A percentile compares a stretch with the other conserved stretches of the same genome.
Evolutionary conservation across 2,888 invertebrate species (phyloP).

Genomic region (Drosophila lacicola): DNA sequence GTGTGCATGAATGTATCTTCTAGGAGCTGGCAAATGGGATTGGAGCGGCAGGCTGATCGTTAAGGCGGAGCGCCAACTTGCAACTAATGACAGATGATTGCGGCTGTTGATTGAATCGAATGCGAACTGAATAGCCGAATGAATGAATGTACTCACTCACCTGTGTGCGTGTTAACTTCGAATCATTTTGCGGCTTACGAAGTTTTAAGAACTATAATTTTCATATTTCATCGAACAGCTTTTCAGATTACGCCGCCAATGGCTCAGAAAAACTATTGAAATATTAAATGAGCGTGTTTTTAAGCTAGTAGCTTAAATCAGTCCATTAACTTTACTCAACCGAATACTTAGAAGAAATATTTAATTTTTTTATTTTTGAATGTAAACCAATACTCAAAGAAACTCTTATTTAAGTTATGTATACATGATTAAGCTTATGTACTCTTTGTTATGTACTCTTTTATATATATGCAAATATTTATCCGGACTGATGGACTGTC

Average conservation of each 20-base stretch:
- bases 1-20: neutral
- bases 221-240: neutral
- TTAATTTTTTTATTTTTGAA: too few species aligned
- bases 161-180: slow-evolving; percentile 4
- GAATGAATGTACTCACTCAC: slow-evolving; percentile 9
- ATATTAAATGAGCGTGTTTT: neutral
- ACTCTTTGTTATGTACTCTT: too few species aligned
- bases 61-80: slow-evolving; percentile 53
- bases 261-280: neutral
- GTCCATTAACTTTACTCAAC: neutral
- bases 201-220: slow-evolving; percentile 18
- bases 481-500: too few species aligned
- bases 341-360: neutral
- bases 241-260: slow-evolving; percentile 8
- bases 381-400: too few species aligned
- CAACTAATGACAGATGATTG: slow-evolving; percentile 48
- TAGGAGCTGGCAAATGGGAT: slow-evolving; percentile 30
- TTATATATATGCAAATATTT: too few species aligned
- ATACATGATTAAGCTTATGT: too few species aligned
- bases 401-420: too few species aligned
- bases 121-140: slow-evolving; percentile 1
- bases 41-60: slow-evolving; percentile 29
- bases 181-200: slow-evolving; percentile 17
- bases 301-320: too few species aligned
- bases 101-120: slow-evolving; percentile 24